These are phyloP conservation scores for Parus major DNA, from an alignment of 2,113 vertebrate genomes.

Conservation along the genomic window DNA sequence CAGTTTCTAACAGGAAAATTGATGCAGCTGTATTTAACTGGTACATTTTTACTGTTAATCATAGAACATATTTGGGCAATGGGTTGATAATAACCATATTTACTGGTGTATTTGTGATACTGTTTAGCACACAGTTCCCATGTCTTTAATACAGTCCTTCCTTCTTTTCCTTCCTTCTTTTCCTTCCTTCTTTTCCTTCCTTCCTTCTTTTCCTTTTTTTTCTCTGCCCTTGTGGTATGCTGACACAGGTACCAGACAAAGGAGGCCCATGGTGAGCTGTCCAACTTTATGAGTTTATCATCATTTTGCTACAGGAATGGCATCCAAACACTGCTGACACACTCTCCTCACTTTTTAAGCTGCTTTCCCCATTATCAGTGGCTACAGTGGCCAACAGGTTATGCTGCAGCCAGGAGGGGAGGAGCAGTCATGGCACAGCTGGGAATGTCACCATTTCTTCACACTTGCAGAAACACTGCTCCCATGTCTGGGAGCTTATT, in stretches of 20 bases:
- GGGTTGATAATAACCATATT: not conserved
- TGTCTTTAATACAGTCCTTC: not conserved
- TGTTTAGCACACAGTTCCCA: not conserved
- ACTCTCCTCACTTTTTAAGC: not conserved
- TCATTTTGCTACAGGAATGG: not conserved
- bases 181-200: too few species aligned
- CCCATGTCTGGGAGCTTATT: not conserved
- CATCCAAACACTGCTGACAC: not conserved
- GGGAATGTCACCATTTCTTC: not conserved
- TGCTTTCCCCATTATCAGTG: not conserved
- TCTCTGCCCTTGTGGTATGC: not conserved
- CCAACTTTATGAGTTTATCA: not conserved
- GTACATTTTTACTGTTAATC: not conserved
- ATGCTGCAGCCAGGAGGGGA: not conserved
- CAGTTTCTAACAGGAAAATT: not conserved
- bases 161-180: not conserved
- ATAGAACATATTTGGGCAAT: not conserved
- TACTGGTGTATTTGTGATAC: not conserved
- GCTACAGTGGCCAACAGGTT: not conserved
- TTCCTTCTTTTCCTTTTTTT: not conserved
- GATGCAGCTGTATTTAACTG: not conserved
- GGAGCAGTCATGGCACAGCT: not conserved
- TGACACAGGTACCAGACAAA: not conserved
- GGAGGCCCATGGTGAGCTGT: not conserved
- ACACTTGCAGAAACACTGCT: not conserved